Base-by-base conservation (phyloP, 1,140 invertebrate species). In the Oncopeltus fasciatus region DNA sequence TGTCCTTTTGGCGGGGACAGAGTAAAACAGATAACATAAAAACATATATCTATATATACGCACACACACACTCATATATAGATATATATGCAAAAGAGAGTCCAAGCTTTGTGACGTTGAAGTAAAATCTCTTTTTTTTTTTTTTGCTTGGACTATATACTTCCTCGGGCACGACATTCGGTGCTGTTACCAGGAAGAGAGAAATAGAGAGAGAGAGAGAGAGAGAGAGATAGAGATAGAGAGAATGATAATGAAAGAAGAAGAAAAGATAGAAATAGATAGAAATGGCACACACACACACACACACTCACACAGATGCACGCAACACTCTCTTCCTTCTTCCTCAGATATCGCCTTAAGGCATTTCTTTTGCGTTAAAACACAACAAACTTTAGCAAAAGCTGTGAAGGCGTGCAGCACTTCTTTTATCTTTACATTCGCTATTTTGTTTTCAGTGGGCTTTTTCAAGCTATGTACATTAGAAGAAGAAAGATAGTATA, bases 171-270 rank as follows among this genome's bases (percentile, higher is more conserved):
- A 70, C 69, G 68, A 66, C 63, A 51, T 53, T 67, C 51, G 64
- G 79, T 84, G 82, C 82, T 84, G 83, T 84, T 82, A 78, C 75
- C 76, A 57, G 56, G 82, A 84, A 83, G 82, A 85, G 83, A 82
- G 61, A 82, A 81, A 83, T 82, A 77, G 80, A 79, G 78, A 80
- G 1, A 33, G 20, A 57, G 56, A 81, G 84, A 83, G 82, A 85
- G 83, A 82, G 61, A 82, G 81, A 83, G 82, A 77, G 80, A 79
- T 78, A 80, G 0, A 33, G 8, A 38, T 26, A 57, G 12, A 57
- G 14, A 57, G 49, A 53, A 1, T 24, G 49, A 53, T 2, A 53
- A 24, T 24, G 9, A 53, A 26, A 53, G 20, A 53, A 26, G 26
- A 24, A 53, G 20, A 53, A 14, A 24, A 24, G 24, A 53, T 24